These are phyloP conservation scores for Proteles cristata DNA, from an alignment of 2,113 vertebrate genomes.

Conservation along the genomic window DNA sequence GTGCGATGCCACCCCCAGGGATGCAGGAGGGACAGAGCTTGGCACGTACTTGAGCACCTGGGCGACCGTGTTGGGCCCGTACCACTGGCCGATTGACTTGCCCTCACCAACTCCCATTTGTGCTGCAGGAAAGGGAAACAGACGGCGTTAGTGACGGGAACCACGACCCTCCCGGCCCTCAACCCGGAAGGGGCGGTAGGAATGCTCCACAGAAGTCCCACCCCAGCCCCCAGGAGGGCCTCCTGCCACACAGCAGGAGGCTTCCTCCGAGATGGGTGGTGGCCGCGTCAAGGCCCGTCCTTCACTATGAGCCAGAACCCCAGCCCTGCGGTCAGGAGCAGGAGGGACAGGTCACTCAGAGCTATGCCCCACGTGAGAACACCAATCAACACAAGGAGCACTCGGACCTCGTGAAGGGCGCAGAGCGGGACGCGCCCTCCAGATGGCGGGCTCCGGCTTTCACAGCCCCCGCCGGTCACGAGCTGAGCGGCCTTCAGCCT, in stretches of 20 bases:
- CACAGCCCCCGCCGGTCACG: neutral
- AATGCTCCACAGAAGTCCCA: neutral
- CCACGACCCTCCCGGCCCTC: accelerated
- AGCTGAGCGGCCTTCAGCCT: neutral
- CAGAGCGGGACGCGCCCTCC: neutral
- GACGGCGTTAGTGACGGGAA: neutral
- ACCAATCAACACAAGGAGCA: neutral
- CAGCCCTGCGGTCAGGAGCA: accelerated
- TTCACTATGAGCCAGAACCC: neutral
- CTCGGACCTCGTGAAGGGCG: too few species aligned
- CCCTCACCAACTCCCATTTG: constrained; percentile 99
- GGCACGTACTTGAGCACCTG: constrained; percentile 97
- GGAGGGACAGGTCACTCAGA: neutral
- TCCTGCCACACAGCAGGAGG: neutral
- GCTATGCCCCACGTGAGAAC: too few species aligned
- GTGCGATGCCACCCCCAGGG: accelerated
- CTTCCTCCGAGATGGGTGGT: neutral
- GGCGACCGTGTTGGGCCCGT: constrained; percentile 98
- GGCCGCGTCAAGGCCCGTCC: neutral
- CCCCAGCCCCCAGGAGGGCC: neutral
- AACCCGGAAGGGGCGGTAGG: accelerated
- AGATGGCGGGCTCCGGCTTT: accelerated
- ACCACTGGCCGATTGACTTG: constrained; percentile 99
- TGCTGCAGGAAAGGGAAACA: constrained; percentile 86
- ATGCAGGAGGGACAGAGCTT: accelerated